Evolutionary conservation across 2,113 vertebrate genomes (phyloP).

Genomic region (Ptilonorhynchus violaceus): DNA sequence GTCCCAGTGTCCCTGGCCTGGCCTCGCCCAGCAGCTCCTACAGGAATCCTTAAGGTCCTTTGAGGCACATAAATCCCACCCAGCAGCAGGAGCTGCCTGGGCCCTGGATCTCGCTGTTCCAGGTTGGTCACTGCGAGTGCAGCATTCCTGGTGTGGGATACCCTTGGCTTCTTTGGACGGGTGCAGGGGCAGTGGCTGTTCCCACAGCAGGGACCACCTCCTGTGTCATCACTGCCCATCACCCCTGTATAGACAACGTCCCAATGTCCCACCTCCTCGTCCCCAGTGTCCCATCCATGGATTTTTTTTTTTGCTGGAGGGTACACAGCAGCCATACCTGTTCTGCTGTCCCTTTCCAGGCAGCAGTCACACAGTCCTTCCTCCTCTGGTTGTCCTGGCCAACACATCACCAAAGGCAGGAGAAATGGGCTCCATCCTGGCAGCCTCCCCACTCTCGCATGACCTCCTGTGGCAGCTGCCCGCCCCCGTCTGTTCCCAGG

Average conservation of each 20-base stretch:
- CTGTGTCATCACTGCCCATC: not conserved
- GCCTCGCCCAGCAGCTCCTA: not conserved
- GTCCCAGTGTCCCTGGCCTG: not conserved
- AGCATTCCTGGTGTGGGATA: rapidly evolving
- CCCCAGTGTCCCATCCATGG: not conserved
- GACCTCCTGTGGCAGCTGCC: not conserved
- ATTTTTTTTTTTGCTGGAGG: not conserved
- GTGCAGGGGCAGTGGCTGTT: not conserved
- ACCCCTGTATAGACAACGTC: rapidly evolving
- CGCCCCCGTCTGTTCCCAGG: not conserved
- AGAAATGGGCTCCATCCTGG: not conserved
- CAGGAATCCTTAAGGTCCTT: not conserved
- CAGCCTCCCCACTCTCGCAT: not conserved
- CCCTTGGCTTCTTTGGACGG: not conserved
- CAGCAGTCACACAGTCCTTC: not conserved
- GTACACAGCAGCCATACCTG: not conserved
- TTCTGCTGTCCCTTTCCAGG: not conserved
- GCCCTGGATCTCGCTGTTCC: not conserved
- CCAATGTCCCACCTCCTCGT: not conserved
- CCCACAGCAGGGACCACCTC: not conserved
- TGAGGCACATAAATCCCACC: not conserved
- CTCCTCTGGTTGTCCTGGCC: not conserved
- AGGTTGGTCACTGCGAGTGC: not conserved
- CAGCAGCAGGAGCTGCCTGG: not conserved
- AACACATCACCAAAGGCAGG: not conserved